Evolutionary conservation across 64 coral and sea anemone species (phyloP), one percentile per base, ranked within the genome.

Genomic region (Porites lutea): DNA sequence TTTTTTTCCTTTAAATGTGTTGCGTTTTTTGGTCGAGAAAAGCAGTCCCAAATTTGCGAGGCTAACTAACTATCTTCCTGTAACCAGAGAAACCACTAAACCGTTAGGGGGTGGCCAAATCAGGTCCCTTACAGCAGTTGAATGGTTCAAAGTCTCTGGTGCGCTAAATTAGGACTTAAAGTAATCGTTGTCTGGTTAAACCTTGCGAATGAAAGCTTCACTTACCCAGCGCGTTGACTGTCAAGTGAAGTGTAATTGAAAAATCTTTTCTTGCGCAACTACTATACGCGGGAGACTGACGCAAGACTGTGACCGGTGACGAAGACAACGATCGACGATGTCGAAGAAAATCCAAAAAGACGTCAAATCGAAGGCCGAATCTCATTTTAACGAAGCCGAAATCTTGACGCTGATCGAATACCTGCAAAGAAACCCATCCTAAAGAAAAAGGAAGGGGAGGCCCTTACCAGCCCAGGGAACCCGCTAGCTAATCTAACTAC

Each of bases 141-240:
- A 75, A 75, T 75, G 72, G 72, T 16, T 44, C 50, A 19, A 15
- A 13, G 72, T 2, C 45, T 75, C 72, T 75, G 16, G 72, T 48
- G 16, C 19, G 12, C 72, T 75, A 75, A 49, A 6, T 75, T 14
- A 49, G 47, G 27, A 37, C 27, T 37, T 37, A 37, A 37, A 37
- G 3, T 14, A 14, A 49, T 3, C 50, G 7, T 43, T 16, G 2
- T 48, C 72, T 75, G 72, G 72, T 49, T 75, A 47, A 75, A 75
- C 72, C 72, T 75, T 75, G 19, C 72, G 43, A 47, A 75, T 37
- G 23, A 75, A 16, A 75, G 13, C 45, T 48, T 75, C 72, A 75
- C 72, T 48, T 48, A 12, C 16, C 7, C 72, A 75, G 72, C 45
- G 11, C 0, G 1, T 52, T 3, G 13, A 50, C 72, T 75, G 72